Base-by-base conservation (phyloP, 2,113 vertebrate genomes). In the Catharus minimus region DNA sequence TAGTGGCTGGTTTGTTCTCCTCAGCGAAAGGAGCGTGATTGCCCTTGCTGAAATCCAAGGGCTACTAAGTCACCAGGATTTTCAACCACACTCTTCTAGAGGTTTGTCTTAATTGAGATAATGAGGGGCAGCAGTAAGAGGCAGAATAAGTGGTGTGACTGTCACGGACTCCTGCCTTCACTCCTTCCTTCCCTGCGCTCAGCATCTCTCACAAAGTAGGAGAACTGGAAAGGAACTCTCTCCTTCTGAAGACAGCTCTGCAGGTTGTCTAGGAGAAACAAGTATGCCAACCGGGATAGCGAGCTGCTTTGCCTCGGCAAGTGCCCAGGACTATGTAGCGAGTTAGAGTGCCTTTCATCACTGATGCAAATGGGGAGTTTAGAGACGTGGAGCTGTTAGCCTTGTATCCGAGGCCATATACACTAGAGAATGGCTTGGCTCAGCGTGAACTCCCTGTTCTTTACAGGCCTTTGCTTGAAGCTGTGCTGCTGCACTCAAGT, bases 71-170 rank as follows among this genome's bases (percentile, higher is more conserved):
- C 90, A 94, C 68, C 32, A 24, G 72, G 26, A 10, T 53, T 72
- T 74, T 27, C 85, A 92, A 85, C 84, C 67, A 82, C 33, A 5
- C 20, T 82, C 66, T 89, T 44, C 32, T 87, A 92, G 91, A 96
- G 87, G 94, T 73, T 92, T 78, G 39, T 47, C 24, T 68, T 96
- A 96, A 95, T 95, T 93, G 91, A 66, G 55, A 87, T 96, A 93
- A 96, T 91, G 82, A 96, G 78, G 89, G 67, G 78, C 89, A 82
- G 46, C 81, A 94, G 62, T 85, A 73, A 93, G 58, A 4, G 8
- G 84, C 71, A 65, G 50, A 72, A 46, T 61, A 91, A 84, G 49
- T 75, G 57, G 58, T 44, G 41, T n/a, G 61, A 26, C 66, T 94
- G 76, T 38, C 5, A 2, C 0, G 1, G 73, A 18, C 62, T 82